phyloP scores from a whole-genome alignment of 2,888 invertebrate genomes.

The Cremastinae sp. region DNA sequence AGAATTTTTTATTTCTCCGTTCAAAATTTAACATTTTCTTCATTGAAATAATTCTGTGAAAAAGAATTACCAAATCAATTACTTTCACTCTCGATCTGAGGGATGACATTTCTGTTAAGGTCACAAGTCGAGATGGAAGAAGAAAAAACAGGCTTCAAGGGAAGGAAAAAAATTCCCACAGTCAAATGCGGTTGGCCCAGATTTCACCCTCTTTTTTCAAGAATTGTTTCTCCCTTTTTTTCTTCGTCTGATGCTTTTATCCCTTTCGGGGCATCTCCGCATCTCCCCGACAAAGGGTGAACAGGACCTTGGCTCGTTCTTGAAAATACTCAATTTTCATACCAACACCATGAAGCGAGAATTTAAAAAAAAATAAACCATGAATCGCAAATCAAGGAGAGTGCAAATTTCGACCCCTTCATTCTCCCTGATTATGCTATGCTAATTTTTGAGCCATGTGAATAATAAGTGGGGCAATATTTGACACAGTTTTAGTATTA shows the following conservation, averaged over 20 bases:
- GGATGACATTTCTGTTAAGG: constrained; percentile 30
- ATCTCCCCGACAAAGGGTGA: constrained; percentile 22
- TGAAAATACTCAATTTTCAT: constrained; percentile 4
- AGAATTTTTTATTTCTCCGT: constrained; percentile 33
- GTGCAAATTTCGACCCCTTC: constrained; percentile 50
- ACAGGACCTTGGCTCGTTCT: constrained; percentile 34
- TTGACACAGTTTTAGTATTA: constrained; percentile 35
- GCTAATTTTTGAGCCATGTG: constrained; percentile 55
- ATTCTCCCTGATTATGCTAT: constrained; percentile 55
- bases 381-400: constrained; percentile 46
- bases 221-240: constrained; percentile 5
- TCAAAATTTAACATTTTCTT: constrained; percentile 32
- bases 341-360: constrained; percentile 8
- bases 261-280: background rate
- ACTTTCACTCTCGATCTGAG: constrained; percentile 3
- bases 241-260: constrained; percentile 20
- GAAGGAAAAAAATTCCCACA: constrained; percentile 47
- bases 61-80: constrained; percentile 21
- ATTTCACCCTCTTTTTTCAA: constrained; percentile 47
- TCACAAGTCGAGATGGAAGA: constrained; percentile 13
- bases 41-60: constrained; percentile 19
- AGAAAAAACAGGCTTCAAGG: background rate
- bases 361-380: constrained; percentile 46
- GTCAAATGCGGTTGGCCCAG: constrained; percentile 25
- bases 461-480: constrained; percentile 50